These are phyloP conservation scores for Oncorhynchus nerka DNA, from an alignment of 2,113 vertebrate genomes.

Conservation along the genomic window DNA sequence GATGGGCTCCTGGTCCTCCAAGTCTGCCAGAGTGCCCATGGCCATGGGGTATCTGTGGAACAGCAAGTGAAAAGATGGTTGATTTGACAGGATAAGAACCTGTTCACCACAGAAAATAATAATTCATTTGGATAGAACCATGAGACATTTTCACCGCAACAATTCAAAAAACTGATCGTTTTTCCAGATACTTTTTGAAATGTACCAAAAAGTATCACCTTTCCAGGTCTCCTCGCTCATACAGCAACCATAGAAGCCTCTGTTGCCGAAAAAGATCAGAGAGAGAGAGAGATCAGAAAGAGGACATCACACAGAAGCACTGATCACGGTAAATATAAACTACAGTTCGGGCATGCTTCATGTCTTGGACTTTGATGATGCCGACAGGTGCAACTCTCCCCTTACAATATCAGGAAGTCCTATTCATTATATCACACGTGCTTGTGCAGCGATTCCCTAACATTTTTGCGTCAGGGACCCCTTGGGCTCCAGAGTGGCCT, in stretches of 20 bases:
- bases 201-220: slow-evolving; percentile 63
- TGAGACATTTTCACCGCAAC: no score
- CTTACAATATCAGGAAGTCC: no score
- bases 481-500: no score
- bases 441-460: no score
- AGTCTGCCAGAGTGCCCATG: slow-evolving; percentile 88
- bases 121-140: no score
- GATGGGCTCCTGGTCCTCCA: slow-evolving; percentile 87
- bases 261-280: slow-evolving; percentile 37
- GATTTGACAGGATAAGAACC: background rate
- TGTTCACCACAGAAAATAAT: no score
- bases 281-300: background rate
- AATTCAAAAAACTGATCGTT: no score
- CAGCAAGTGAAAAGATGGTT: background rate
- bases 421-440: no score
- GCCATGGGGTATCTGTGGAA: slow-evolving; percentile 87
- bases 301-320: background rate
- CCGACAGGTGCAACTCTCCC: background rate
- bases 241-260: slow-evolving; percentile 86
- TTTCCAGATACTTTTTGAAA: no score
- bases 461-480: no score
- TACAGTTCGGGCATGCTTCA: background rate
- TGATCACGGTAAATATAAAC: background rate
- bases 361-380: background rate
- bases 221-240: slow-evolving; percentile 85